Base-by-base conservation (phyloP, 2,797 vertebrate species). In the Anguilla anguilla region DNA sequence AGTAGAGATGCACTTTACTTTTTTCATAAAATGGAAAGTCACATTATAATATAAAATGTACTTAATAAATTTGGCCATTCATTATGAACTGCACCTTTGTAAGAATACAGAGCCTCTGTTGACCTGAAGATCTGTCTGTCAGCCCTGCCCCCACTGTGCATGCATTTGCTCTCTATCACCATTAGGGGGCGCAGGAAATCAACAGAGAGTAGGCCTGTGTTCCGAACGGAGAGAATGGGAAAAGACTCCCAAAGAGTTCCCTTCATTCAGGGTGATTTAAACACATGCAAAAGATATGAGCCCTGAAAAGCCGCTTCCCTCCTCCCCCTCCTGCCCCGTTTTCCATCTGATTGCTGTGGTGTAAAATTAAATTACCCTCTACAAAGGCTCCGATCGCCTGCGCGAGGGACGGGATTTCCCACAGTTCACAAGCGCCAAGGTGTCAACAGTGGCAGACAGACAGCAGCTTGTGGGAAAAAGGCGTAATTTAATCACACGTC, bases 281-380 rank as follows among this genome's bases (percentile, higher is more conserved):
- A 92, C 93, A 95, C 94, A 94, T 93, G 93, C 93, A 94, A 95
- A 95, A 94, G 92, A 92, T 93, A 93, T 92, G 90, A 86, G 90
- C 91, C 92, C 92, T 94, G 94, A 96, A 95, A 95, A 92, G 92
- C 92, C 93, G 92, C 91, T 94, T 91, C 91, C 85, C 84, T 79
- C 81, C 89, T 90, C 91, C 88, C 35, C 88, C 88, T 79, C 85
- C 39, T 87, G 28, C 91, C 82, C 83, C 87, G 87, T 90, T 90
- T 86, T 88, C 86, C 94, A 91, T 94, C 92, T 94, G 92, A 95
- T 92, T 93, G 93, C 94, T 94, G 93, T 94, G 94, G 94, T 95
- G 95, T 95, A 95, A 96, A 96, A 96, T 95, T 95, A 92, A 96
- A 96, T 96, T 96, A 95, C 94, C 89, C 93, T 94, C 95, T 94